Evolutionary conservation across 2,888 invertebrate species (phyloP), one percentile per base, ranked within the genome.

Genomic region (Cryptocephalus moraei): DNA sequence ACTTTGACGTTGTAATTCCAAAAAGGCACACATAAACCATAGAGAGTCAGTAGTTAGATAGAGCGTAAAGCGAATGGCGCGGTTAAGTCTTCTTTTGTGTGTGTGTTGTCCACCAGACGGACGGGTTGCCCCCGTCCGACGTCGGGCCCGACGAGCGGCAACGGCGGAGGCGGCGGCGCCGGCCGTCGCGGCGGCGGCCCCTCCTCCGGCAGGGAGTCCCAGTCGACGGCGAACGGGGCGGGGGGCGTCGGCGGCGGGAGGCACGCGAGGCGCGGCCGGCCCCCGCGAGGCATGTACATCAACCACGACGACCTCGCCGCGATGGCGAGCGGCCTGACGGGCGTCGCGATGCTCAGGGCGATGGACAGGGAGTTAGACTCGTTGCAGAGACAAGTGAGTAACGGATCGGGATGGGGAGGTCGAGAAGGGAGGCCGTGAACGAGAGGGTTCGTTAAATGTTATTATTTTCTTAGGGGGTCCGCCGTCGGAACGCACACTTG

Each of bases 261-360:
- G 50, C 50, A 50, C 38, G 55, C 55, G 32, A 78, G 80, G 59
- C 73, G 79, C 58, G 77, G 76, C 56, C 89, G 90, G 70, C 89
- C 95, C 63, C 95, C 95, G 52, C 86, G 89, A 64, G 95, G 95
- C 73, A 93, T 96, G 86, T 91, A 91, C 78, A 89, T 96, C 75
- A 93, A 92, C 80, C 90, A 93, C 74, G 95, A 95, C 73, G 95
- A 95, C 78, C 81, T 96, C 71, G 86, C 91, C 60, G 84, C 89
- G 61, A 83, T 96, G 79, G 93, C 93, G 52, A 83, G 84, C 55
- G 63, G 72, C 71, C 62, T 71, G 70, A 84, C 84, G 69, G 85
- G 86, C 61, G 87, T 90, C 61, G 82, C 84, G 66, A 84, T 93
- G 74, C 82, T 96, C 65, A 86, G 86, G 74, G 84, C 88, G 64